phyloP scores from a whole-genome alignment of 2,797 vertebrate genomes.

The Liparis tanakae region DNA sequence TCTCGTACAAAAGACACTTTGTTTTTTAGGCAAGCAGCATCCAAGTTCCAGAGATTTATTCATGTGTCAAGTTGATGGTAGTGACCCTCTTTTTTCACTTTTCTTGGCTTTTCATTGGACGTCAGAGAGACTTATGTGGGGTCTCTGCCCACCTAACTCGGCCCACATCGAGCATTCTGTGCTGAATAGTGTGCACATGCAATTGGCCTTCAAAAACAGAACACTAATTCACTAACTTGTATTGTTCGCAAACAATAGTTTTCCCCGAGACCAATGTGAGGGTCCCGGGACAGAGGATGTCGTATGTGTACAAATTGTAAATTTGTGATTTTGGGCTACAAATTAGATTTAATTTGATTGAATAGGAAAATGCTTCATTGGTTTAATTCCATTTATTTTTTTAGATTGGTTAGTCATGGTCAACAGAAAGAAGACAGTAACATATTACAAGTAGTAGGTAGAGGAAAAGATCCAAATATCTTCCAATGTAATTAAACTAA shows the following conservation, averaged over 20 bases:
- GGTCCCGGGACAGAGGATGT: no score
- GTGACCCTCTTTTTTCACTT: conserved; percentile 24
- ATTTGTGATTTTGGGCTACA: no score
- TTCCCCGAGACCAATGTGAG: no score
- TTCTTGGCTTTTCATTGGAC: conserved; percentile 32
- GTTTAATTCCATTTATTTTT: not conserved
- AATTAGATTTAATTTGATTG: no score
- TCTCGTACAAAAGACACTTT: conserved; percentile 79
- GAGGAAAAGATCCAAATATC: accelerated
- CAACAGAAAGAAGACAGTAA: not conserved
- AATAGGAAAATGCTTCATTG: not conserved
- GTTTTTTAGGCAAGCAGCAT: conserved; percentile 61
- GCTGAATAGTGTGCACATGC: not conserved
- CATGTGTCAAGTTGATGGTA: conserved; percentile 48
- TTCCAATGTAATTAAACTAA: not conserved
- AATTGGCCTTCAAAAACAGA: not conserved
- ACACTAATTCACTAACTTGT: not conserved
- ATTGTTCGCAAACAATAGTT: not conserved
- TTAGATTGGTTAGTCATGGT: not conserved
- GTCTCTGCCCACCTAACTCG: conserved; percentile 3
- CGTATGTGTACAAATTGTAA: no score
- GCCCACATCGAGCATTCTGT: not conserved
- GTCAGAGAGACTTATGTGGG: conserved; percentile 26
- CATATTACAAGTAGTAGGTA: not conserved
- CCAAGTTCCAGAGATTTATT: conserved; percentile 63